Conservation (phyloP, 2,797 vertebrate species). For the Nannoperca obscura region DNA sequence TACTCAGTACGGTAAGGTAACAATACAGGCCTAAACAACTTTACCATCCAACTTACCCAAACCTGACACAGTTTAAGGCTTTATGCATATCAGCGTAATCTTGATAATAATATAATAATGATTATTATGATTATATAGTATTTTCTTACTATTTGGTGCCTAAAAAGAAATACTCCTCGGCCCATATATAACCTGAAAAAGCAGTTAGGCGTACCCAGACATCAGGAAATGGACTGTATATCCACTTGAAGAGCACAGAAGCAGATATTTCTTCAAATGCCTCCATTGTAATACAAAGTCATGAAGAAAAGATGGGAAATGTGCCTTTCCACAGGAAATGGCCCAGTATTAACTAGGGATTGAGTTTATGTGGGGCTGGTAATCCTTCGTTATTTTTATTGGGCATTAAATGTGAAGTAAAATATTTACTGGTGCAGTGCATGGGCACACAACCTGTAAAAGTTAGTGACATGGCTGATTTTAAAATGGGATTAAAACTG, state of each 20-base stretch:
- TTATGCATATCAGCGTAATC: constrained; percentile 5
- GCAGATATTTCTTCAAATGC: neutral
- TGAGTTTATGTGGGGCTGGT: neutral
- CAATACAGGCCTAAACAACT: neutral
- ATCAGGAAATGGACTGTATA: neutral
- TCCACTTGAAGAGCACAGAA: neutral
- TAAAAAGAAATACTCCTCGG: neutral
- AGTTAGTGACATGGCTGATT: constrained; percentile 5
- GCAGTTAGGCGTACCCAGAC: neutral
- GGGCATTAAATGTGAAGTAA: neutral
- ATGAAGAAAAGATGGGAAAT: neutral
- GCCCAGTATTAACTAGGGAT: neutral
- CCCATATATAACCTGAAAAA: neutral
- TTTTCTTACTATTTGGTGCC: neutral
- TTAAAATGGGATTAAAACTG: constrained; percentile 27
- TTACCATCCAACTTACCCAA: neutral
- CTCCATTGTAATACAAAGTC: neutral
- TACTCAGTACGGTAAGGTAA: neutral
- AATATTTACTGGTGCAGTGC: neutral
- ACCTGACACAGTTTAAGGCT: neutral
- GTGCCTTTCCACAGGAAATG: neutral
- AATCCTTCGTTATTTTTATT: constrained; percentile 7
- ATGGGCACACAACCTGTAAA: neutral
- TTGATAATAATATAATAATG: no score
- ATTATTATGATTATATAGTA: neutral